Evolutionary conservation across 2,113 vertebrate genomes (phyloP), one percentile per base, ranked within the genome.

Genomic region (Otus sunia): DNA sequence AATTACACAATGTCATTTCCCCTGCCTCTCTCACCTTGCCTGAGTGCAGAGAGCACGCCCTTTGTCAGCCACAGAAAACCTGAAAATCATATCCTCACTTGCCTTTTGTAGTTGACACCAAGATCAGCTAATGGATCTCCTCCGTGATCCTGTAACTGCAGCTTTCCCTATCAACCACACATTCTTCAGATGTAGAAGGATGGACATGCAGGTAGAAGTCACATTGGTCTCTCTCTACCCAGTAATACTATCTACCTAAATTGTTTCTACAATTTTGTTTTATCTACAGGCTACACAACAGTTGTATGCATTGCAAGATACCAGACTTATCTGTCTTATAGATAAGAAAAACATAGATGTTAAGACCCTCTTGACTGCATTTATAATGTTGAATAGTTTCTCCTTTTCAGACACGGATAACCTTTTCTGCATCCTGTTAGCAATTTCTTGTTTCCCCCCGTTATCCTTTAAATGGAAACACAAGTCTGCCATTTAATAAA

Each of bases 401-500:
- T 96, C 52, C 63, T 84, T 97, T 72, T 55, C 74, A 96, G 79
- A 92, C 75, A 92, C 2, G 16, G 62, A 83, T 94, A 97, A 96
- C 94, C 95, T 96, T 95, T 95, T 90, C 79, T 94, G 73, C 43
- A 77, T 86, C 76, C 85, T 73, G 86, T 93, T 88, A 92, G 69
- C 53, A 95, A 71, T 37, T 79, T 95, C 77, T 88, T 95, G 72
- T 97, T 82, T 86, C 39, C 21, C 74, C 52, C 22, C 63, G 74
- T 92, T 96, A 95, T 97, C 95, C 96, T 97, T 98, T 97, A 97
- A 97, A 97, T 79, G 86, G 95, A 97, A 98, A 97, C 94, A 95
- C 90, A 98, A 97, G 96, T 89, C 97, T 98, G 96, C 96, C 94
- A 96, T 98, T 98, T 98, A 98, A 98, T 97, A 97, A 98, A 98